phyloP scores from a whole-genome alignment of 2,113 vertebrate species.

The Pelusios castaneus region DNA sequence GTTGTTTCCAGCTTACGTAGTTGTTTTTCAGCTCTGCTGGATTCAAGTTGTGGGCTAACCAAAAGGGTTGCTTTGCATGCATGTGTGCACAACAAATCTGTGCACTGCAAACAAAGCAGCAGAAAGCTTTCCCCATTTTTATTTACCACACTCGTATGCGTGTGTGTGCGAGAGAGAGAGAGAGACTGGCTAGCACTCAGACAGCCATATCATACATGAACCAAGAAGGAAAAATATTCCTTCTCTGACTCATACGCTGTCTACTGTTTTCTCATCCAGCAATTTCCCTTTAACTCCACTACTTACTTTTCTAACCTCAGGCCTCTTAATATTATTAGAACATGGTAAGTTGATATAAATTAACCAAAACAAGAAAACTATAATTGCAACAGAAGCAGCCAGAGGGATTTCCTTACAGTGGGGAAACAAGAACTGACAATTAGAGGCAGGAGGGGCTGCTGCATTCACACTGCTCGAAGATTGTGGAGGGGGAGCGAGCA shows the following conservation, averaged over 20 bases:
- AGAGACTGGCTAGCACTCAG: not conserved
- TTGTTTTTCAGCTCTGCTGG: constrained; percentile 30
- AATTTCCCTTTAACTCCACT: constrained; percentile 26
- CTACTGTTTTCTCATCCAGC: not conserved
- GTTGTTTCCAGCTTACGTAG: not conserved
- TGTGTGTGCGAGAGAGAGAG: not conserved
- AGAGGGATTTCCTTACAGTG: not conserved
- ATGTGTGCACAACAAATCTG: not conserved
- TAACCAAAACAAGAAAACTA: constrained; percentile 32
- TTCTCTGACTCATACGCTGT: not conserved
- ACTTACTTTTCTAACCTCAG: constrained; percentile 37
- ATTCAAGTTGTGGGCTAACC: constrained; percentile 19
- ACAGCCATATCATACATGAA: not conserved
- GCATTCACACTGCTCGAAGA: not conserved
- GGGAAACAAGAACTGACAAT: not conserved
- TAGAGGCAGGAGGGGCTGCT: not conserved
- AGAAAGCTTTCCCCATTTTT: not conserved
- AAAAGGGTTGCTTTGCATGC: not conserved
- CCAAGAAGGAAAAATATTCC: not conserved
- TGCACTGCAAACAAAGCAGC: not conserved
- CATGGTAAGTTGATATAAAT: constrained; percentile 22
- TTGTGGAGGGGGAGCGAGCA: not conserved
- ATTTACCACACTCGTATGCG: not conserved
- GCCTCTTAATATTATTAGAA: constrained; percentile 30
- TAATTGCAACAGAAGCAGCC: not conserved